phyloP scores from a whole-genome alignment of 2,888 invertebrate genomes.

The Drepana falcataria region DNA sequence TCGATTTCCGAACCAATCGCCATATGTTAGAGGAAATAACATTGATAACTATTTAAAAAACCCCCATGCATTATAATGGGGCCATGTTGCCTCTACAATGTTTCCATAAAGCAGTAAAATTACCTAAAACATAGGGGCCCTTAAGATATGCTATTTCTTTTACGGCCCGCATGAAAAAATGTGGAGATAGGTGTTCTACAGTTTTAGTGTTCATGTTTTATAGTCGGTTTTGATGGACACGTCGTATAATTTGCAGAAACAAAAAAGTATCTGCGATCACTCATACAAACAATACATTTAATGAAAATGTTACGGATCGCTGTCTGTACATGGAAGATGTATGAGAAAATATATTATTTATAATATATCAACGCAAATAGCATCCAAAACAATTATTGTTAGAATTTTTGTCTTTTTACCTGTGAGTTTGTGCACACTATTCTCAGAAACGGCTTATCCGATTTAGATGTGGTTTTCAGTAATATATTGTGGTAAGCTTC shows the following conservation, averaged over 20 bases:
- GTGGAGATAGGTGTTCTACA: slow-evolving; percentile 25
- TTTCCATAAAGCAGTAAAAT: slow-evolving; percentile 49
- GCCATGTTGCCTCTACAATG: slow-evolving; percentile 11
- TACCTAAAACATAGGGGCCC: slow-evolving; percentile 48
- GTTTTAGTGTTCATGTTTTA: slow-evolving; percentile 12
- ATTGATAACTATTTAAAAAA: slow-evolving; percentile 43
- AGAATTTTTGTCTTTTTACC: too few species aligned
- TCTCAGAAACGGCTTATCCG: too few species aligned
- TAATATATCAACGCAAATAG: too few species aligned
- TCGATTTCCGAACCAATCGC: slow-evolving; percentile 25
- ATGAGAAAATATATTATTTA: too few species aligned
- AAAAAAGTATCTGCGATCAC: background rate
- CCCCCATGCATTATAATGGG: slow-evolving; percentile 40
- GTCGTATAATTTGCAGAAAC: background rate
- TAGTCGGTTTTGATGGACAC: slow-evolving; percentile 8
- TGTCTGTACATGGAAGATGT: too few species aligned
- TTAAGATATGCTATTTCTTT: slow-evolving; percentile 21
- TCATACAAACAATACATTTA: background rate
- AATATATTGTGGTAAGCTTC: too few species aligned
- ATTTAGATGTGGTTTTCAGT: too few species aligned
- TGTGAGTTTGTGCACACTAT: too few species aligned
- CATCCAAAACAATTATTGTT: too few species aligned
- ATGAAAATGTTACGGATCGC: too few species aligned
- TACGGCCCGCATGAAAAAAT: slow-evolving; percentile 35
- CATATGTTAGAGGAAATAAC: slow-evolving; percentile 27